Evolutionary conservation across 1,140 invertebrate genomes (phyloP), one percentile per base, ranked within the genome.

Genomic region (Cyclargus thomasi): DNA sequence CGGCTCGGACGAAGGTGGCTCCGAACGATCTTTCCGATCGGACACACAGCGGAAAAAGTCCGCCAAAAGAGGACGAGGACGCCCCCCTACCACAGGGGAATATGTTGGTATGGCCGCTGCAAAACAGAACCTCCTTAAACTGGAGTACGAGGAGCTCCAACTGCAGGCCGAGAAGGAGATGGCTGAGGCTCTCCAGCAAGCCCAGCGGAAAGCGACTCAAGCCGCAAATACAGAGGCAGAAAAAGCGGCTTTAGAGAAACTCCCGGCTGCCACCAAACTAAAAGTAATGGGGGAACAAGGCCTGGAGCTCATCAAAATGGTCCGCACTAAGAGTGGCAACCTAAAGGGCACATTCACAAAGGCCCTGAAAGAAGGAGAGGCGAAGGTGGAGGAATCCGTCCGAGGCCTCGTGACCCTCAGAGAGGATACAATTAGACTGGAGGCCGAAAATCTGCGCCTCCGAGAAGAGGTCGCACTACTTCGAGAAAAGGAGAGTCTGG

Each of bases 381-480:
- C 53, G 14, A 53, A 53, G 53, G 53, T 53, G 1, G 17, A 53
- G 17, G 53, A 53, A 8, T 53, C 53, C 2, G 1, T 53, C 53
- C 14, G 1, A 14, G 53, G 53, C 53, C 53, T 53, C 17, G 53
- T 53, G 2, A n/a, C 53, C 16, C 20, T 57, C 6, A 57, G 16
- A n/a, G 55, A 57, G 55, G 55, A 57, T 16, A 57, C 55, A 6
- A 7, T 57, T 18, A 57, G 55, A n/a, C 16, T 57, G 17, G 55
- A 57, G 55, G 55, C 55, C 18, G 53, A 55, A 18, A 55, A 55
- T 55, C 4, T 55, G 4, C 53, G 53, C 18, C 53, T 55, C 53
- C 7, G 16, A n/a, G 55, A 57, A n/a, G 55, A 57, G 8, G 11
- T 57, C 1, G n/a, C 4, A 8, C 11, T 6, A 17, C 55, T 57